Evolutionary conservation across 2,113 vertebrate species (phyloP), one percentile per base, ranked within the genome.

Genomic region (Oxygymnocypris stewartii): DNA sequence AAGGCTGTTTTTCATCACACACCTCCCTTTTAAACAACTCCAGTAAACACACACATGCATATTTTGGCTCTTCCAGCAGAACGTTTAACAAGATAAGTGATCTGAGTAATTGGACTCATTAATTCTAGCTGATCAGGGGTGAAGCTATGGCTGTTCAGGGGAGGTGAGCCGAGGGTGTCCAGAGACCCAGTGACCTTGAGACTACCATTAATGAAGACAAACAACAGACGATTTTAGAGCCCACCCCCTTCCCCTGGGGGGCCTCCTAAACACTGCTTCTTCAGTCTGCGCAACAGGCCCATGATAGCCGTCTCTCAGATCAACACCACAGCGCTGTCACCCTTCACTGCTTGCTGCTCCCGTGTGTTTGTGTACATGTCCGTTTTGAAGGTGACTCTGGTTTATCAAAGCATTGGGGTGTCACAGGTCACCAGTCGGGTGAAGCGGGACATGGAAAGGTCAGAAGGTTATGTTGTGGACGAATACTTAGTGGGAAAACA

Each of bases 121-220:
- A 84, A 85, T 84, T 81, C 84, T 74, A 49, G 40, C 65, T 77
- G 78, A 84, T 73, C 71, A 49, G 74, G 79, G 59, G 67, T 87
- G 57, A 74, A 73, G 59, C 49, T 79, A 67, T 76, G 69, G 84
- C 42, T 18, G 40, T 88, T 51, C 75, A 59, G 35, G 54, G 84
- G 83, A 89, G 84, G 83, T 83, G 81, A 81, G 79, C 78, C 35
- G 57, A 67, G 87, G 77, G 80, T 84, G n/a, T 80, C 80, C 76
- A 71, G 54, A 42, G 74, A 78, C 77, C 76, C 82, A 42, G 82
- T 51, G 79, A 79, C 67, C 71, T 86, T 82, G 49, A 71, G 69
- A 47, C 67, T 63, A 35, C 74, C 49, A 67, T 81, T 92, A 80
- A 90, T 88, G 25, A 86, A 90, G 84, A 89, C 82, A 88, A 90